Evolutionary conservation across 1,140 invertebrate species (phyloP).

Genomic region (Pogonognathellus flavescens): DNA sequence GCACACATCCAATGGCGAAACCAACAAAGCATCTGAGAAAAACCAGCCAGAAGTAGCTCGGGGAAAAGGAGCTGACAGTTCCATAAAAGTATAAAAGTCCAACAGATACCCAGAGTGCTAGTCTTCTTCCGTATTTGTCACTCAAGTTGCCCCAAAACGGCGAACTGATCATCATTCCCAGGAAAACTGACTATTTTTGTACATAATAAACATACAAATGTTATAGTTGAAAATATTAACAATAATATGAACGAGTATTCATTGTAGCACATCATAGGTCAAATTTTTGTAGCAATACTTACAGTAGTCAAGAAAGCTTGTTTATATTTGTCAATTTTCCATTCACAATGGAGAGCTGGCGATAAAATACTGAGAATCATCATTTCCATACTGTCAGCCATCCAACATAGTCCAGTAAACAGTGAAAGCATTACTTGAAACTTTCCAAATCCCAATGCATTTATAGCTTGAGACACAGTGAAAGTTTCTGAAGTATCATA

Average conservation of each 20-base stretch:
- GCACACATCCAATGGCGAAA: slow-evolving; percentile 95
- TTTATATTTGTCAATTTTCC: slow-evolving; percentile 87
- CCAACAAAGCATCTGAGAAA: slow-evolving; percentile 91
- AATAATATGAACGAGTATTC: too few species aligned
- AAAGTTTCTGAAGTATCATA: slow-evolving; percentile 81
- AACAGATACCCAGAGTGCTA: slow-evolving; percentile 89
- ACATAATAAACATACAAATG: slow-evolving; percentile 11
- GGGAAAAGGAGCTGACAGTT: slow-evolving; percentile 88
- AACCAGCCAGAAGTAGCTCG: slow-evolving; percentile 91
- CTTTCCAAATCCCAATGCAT: slow-evolving; percentile 93
- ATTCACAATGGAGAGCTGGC: slow-evolving; percentile 92
- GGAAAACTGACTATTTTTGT: slow-evolving; percentile 84
- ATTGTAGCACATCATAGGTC: too few species aligned
- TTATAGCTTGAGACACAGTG: slow-evolving; percentile 95
- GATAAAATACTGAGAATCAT: slow-evolving; percentile 94
- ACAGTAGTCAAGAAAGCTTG: slow-evolving; percentile 83
- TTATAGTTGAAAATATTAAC: too few species aligned
- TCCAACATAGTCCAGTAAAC: slow-evolving; percentile 91
- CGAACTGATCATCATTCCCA: slow-evolving; percentile 97
- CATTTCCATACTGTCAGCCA: slow-evolving; percentile 99
- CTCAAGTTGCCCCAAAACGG: slow-evolving; percentile 96
- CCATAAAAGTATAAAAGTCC: slow-evolving; percentile 93
- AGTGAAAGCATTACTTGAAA: slow-evolving; percentile 93
- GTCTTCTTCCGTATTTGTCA: slow-evolving; percentile 92
- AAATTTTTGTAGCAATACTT: slow-evolving; percentile 67